Evolutionary conservation across 2,797 vertebrate species (phyloP).

Genomic region (Spondyliosoma cantharus): DNA sequence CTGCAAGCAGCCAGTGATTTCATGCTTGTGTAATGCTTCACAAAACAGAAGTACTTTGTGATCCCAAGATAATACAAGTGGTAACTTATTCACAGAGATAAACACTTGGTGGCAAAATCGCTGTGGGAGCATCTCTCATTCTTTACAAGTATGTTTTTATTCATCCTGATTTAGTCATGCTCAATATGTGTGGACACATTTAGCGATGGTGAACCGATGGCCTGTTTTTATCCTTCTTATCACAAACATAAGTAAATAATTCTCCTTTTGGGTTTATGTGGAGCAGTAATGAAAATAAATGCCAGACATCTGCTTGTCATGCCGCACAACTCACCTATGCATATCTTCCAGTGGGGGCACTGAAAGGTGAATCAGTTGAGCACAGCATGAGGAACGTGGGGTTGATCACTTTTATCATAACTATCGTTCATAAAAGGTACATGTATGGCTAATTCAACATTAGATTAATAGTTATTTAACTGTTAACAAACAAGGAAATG

Average conservation of each 20-base stretch:
- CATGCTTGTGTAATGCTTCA: slow-evolving; percentile 48
- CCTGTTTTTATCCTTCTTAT: neutral
- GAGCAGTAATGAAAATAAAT: neutral
- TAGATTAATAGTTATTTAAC: too few species aligned
- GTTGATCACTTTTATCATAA: neutral
- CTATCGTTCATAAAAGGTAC: too few species aligned
- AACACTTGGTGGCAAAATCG: slow-evolving; percentile 22
- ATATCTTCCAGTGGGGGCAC: neutral
- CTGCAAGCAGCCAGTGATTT: neutral
- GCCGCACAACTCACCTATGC: neutral
- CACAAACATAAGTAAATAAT: neutral
- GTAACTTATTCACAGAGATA: slow-evolving; percentile 53
- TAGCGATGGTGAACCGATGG: neutral
- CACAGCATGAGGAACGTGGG: neutral
- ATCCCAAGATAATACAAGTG: slow-evolving; percentile 40
- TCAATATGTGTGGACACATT: neutral
- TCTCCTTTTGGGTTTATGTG: neutral
- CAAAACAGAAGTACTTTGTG: slow-evolving; percentile 28
- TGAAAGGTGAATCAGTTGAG: neutral
- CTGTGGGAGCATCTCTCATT: neutral
- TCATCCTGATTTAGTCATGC: neutral
- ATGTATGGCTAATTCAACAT: too few species aligned
- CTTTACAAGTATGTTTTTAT: neutral
- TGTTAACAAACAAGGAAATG: too few species aligned
- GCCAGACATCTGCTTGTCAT: neutral